These are phyloP conservation scores for Anguilla pacifica DNA, from an alignment of 2,797 vertebrate species.

Conservation along the genomic window DNA sequence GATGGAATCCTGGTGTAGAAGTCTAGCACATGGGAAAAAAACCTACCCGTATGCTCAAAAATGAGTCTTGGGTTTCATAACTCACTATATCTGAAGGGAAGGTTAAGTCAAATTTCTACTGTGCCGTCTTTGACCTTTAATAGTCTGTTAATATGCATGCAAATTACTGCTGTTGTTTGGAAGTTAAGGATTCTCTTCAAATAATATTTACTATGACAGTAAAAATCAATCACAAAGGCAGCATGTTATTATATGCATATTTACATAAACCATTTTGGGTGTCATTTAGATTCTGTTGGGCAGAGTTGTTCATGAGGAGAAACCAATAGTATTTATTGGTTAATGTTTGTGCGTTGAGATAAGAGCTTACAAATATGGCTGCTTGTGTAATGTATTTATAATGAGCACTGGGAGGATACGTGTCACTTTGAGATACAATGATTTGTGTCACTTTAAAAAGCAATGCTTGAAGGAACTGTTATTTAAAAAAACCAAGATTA, in stretches of 20 bases:
- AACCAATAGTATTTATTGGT: not conserved
- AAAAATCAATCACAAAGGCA: not conserved
- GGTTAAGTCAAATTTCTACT: not conserved
- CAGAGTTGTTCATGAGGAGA: not conserved
- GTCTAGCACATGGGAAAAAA: not conserved
- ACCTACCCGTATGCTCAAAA: not conserved
- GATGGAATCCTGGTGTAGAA: constrained; percentile 1
- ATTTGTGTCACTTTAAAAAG: not conserved
- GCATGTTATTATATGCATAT: not conserved
- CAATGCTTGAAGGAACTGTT: not conserved
- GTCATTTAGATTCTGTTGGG: not conserved
- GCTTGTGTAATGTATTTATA: not conserved
- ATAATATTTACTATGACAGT: not conserved
- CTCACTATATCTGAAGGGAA: not conserved
- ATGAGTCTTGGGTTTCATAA: not conserved
- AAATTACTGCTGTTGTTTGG: not conserved
- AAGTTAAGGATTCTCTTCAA: not conserved
- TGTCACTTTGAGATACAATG: not conserved
- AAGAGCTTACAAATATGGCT: not conserved
- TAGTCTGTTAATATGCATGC: not conserved
- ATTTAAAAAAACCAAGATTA: not conserved
- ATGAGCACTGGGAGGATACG: not conserved
- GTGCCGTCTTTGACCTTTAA: not conserved
- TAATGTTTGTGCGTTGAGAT: not conserved
- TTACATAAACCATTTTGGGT: not conserved